Base-by-base conservation (phyloP, 2,113 vertebrate genomes). In the Rousettus leschenaultii region DNA sequence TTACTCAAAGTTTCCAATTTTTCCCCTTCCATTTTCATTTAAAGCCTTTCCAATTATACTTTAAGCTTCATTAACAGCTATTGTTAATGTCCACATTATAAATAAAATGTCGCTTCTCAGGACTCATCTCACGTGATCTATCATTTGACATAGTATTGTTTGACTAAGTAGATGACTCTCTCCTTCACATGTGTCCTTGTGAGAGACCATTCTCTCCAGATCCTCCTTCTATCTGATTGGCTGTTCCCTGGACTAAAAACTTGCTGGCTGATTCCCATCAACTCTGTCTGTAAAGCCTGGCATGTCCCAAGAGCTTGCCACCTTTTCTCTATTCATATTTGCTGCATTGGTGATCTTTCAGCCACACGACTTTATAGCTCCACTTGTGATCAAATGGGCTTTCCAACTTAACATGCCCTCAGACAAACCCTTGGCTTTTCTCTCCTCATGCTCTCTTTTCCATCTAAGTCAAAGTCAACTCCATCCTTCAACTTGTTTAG, bases 61-160 rank as follows among this genome's bases (percentile, higher is more conserved):
- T 51, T 95, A 70, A 45, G 35, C 21, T 40, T 92, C 55, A 19
- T n/a, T n/a, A 53, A 77, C 71, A 88, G 38, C n/a, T 63, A 30
- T 55, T 66, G 38, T 84, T 53, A 79, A 93, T 2, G 7, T 28
- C 5, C 21, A 26, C 13, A 61, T 51, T 43, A 68, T 80, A 66
- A 51, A 80, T 13, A 9, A 26, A 21, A 7, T 7, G 80, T 19
- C 13, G 21, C 22, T 89, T 66, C 74, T 85, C 4, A 0, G 59
- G 0, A 12, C 7, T 48, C 8, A 21, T 21, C 22, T 84, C 53
- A 43, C 2, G 4, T 10, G 21, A 61, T 55, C 40, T 51, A 3
- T 48, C 57, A 22, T 2, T 16, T 68, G 38, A 28, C 45, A 11
- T 28, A 61, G 21, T 59, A 59, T 59, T 9, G 24, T 59, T 59